Conservation (phyloP, 2,888 invertebrate species). For the Nyleta sp. region DNA sequence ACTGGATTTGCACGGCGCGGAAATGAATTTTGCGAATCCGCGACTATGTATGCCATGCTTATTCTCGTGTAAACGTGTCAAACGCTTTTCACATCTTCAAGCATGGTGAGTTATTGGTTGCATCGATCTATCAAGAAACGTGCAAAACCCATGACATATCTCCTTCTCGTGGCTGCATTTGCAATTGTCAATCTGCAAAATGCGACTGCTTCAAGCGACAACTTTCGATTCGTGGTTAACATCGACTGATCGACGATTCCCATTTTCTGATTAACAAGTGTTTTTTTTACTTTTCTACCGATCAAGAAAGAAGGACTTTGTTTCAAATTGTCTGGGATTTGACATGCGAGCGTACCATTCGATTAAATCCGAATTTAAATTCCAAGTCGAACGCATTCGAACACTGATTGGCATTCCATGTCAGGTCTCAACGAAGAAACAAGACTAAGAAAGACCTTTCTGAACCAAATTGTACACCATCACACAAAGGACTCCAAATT, state of each 20-base stretch:
- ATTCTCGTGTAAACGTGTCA: slow-evolving; percentile 60
- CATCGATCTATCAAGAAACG: slow-evolving; percentile 18
- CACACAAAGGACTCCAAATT: slow-evolving; percentile 6
- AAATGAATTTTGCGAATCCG: slow-evolving; percentile 45
- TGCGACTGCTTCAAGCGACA: slow-evolving; percentile 48
- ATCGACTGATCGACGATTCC: not conserved
- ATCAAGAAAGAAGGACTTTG: too few relatives aligned
- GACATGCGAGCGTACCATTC: too few relatives aligned
- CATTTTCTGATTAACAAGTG: not conserved
- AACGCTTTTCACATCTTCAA: slow-evolving; percentile 58
- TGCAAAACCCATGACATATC: not conserved
- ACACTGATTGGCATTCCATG: too few relatives aligned
- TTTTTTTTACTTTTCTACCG: not conserved
- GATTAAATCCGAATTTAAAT: too few relatives aligned
- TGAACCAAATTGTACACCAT: not conserved
- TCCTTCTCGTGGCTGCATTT: slow-evolving; percentile 33
- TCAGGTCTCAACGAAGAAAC: too few relatives aligned
- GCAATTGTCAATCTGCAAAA: slow-evolving; percentile 22
- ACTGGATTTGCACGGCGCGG: slow-evolving; percentile 58
- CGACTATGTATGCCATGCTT: slow-evolving; percentile 58
- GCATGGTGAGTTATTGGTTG: slow-evolving; percentile 56
- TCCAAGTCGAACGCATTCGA: too few relatives aligned
- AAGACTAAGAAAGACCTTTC: too few relatives aligned
- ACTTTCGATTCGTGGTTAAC: slow-evolving; percentile 21
- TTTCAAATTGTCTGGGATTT: too few relatives aligned